phyloP scores from a whole-genome alignment of 2,888 invertebrate species.

The Loripinus fragilis region DNA sequence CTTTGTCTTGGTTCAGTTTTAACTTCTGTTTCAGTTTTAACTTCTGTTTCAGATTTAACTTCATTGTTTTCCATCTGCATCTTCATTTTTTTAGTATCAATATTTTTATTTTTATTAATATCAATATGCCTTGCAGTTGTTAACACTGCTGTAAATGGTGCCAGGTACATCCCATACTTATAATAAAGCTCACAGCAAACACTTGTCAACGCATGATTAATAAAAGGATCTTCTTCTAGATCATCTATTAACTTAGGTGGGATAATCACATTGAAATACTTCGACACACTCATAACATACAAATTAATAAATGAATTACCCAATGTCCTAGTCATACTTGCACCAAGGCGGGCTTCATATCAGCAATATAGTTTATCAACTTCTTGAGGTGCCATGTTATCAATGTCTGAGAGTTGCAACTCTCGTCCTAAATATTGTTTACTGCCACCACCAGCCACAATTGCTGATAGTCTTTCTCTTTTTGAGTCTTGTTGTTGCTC shows the following conservation, averaged over 20 bases:
- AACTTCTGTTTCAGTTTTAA: too few relatives aligned
- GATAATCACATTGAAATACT: conserved; percentile 12
- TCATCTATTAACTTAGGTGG: conserved; percentile 47
- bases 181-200: not conserved
- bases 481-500: not conserved
- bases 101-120: conserved; percentile 31
- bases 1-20: too few relatives aligned
- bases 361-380: conserved; percentile 41
- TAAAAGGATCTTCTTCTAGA: conserved; percentile 44
- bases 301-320: conserved; percentile 42
- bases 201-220: not conserved
- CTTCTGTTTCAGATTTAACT: not conserved
- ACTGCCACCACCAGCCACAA: conserved; percentile 37
- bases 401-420: conserved; percentile 35
- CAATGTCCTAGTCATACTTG: conserved; percentile 25
- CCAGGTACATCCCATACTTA: conserved; percentile 34
- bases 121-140: conserved; percentile 31
- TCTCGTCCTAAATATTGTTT: conserved; percentile 43
- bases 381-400: conserved; percentile 35
- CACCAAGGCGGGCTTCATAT: conserved; percentile 43
- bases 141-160: conserved; percentile 37
- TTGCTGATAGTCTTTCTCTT: conserved; percentile 18
- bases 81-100: conserved; percentile 13
- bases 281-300: conserved; percentile 40
- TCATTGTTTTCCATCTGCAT: conserved; percentile 21